Base-by-base conservation (phyloP, 2,113 vertebrate species). In the Sinocyclocheilus anophthalmus region DNA sequence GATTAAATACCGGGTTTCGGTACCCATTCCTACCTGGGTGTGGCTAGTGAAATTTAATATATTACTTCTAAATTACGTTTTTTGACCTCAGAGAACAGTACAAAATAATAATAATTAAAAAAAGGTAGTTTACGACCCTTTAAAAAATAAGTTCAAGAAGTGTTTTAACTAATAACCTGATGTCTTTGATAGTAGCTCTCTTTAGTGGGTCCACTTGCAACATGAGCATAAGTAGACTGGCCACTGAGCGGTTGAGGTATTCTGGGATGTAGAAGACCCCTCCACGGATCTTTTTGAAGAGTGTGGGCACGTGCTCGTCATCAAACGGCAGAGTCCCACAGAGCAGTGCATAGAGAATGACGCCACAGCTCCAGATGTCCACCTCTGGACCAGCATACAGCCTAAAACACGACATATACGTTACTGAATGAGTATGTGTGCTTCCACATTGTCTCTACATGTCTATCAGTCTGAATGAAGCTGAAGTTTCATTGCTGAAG, bases 181-280 rank as follows among this genome's bases (percentile, higher is more conserved):
- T 99, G 87, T 99, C 98, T 92, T 97, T 99, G 94, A 99, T 99
- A 87, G 98, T 98, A 88, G 98, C 97, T 90, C 98, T 93, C 88
- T 99, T 99, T 78, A 99, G 94, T 16, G 98, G 98, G 88, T 99
- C 98, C 86, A 99, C 98, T 91, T 99, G 98, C 84, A 99, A 91
- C 98, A 99, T 99, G 87, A 97, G 95, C 96, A 97, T 96, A 75
- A 99, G 95, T 6, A 99, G 95, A 20, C 95, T 98, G 85, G 98
- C 97, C 37, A 98, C 95, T 0, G 97, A 96, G 45, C 96, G 97
- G 76, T 96, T 97, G 91, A 99, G 96, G 93, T 99, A 97, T 77
- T 99, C 98, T 0, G 98, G 98, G 91, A 99, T 99, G 92, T 99
- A 99, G 88, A 99, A 99, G n/a, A 99, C 97, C 0, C 98, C 98